These are phyloP conservation scores for Homarus gammarus DNA, from an alignment of 2,888 invertebrate species.

Conservation along the genomic window DNA sequence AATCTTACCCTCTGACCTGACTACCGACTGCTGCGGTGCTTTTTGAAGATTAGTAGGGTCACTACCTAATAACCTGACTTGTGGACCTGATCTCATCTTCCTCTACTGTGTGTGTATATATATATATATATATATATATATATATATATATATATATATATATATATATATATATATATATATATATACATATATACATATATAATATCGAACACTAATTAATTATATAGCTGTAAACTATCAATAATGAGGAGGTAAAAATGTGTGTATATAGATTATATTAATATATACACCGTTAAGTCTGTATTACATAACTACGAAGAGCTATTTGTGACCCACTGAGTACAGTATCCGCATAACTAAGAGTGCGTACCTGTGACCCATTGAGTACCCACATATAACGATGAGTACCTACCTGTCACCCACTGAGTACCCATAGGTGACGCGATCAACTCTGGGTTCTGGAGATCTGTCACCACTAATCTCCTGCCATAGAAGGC, in stretches of 20 bases:
- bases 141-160: constrained; percentile 14
- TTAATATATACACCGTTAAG: constrained; percentile 18
- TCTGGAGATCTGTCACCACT: constrained; percentile 88
- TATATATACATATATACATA: constrained; percentile 30
- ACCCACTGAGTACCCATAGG: constrained; percentile 94
- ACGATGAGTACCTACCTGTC: constrained; percentile 85
- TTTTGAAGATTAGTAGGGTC: too few species aligned
- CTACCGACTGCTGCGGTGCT: too few species aligned
- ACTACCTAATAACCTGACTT: too few species aligned
- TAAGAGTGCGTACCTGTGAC: not conserved
- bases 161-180: constrained; percentile 26
- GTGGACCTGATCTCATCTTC: too few species aligned
- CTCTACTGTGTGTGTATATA: too few species aligned
- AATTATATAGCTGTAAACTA: not conserved
- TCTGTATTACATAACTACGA: not conserved
- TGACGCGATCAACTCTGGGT: constrained; percentile 87
- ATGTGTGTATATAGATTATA: constrained; percentile 37
- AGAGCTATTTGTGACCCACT: not conserved
- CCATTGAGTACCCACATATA: not conserved
- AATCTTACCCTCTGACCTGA: too few species aligned
- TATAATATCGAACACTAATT: too few species aligned
- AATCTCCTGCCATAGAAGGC: constrained; percentile 89
- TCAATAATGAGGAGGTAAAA: not conserved
- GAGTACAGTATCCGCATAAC: too few species aligned
- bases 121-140: too few species aligned